Percentiles rank a stretch among this genome's conserved stretches.
phyloP scores from a whole-genome alignment of 1,140 invertebrate species.

The Acyrthosiphon pisum region DNA sequence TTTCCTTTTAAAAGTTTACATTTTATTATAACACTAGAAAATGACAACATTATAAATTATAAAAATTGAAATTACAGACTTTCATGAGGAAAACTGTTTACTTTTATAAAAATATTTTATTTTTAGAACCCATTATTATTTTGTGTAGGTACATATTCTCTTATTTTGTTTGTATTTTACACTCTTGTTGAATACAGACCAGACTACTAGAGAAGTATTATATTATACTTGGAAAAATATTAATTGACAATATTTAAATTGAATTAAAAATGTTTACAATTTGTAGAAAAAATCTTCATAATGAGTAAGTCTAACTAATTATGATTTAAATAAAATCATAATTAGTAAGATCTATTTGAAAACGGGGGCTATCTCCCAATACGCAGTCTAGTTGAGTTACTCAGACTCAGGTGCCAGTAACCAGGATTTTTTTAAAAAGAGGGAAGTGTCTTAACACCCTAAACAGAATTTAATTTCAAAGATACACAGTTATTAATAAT shows the following conservation, averaged over 20 bases:
- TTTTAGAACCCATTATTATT: neutral
- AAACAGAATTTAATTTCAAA: too few species aligned
- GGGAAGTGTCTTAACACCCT: neutral
- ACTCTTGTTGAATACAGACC: neutral
- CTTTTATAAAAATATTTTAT: neutral
- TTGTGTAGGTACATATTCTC: neutral
- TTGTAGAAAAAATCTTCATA: neutral
- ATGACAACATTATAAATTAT: neutral
- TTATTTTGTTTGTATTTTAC: neutral
- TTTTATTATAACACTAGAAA: constrained; percentile 15
- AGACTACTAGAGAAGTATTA: neutral
- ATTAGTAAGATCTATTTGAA: neutral
- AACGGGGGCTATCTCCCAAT: neutral
- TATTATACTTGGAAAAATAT: neutral
- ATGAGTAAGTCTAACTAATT: neutral
- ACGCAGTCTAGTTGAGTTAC: neutral
- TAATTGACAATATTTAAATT: neutral
- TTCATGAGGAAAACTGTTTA: neutral
- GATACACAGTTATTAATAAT: neutral
- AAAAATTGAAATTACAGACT: neutral
- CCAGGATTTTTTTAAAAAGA: too few species aligned
- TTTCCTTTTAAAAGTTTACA: neutral
- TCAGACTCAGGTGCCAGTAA: too few species aligned
- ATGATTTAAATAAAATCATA: neutral
- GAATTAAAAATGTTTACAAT: neutral